phyloP scores from a whole-genome alignment of 2,113 vertebrate species.

The Pholis gunnellus region DNA sequence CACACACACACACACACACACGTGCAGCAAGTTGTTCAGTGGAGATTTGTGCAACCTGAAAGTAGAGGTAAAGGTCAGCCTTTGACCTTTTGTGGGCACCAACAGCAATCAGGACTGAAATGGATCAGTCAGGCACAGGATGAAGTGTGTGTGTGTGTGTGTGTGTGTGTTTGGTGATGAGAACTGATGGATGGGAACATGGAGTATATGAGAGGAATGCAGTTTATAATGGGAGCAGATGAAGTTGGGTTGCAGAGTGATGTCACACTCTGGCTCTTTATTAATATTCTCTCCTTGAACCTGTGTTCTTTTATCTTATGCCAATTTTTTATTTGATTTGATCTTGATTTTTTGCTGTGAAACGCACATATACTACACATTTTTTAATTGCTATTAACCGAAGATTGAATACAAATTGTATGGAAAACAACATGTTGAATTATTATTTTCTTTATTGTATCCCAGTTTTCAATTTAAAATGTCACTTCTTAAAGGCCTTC shows the following conservation, averaged over 20 bases:
- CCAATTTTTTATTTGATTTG: too few species aligned
- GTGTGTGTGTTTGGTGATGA: slow-evolving; percentile 12
- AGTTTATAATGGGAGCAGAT: slow-evolving; percentile 26
- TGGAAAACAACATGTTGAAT: too few species aligned
- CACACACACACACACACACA: not conserved
- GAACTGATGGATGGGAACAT: slow-evolving; percentile 19
- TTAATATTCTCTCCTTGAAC: slow-evolving; percentile 9
- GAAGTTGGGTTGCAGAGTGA: not conserved
- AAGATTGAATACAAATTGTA: too few species aligned
- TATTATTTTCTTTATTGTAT: too few species aligned
- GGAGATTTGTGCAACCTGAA: slow-evolving; percentile 71
- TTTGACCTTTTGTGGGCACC: slow-evolving; percentile 74
- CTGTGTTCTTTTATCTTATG: not conserved
- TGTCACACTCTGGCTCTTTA: slow-evolving; percentile 25
- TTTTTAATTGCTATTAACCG: not conserved
- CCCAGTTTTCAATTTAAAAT: too few species aligned
- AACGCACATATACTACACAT: too few species aligned
- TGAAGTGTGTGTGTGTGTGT: slow-evolving; percentile 4
- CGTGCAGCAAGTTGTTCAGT: slow-evolving; percentile 37
- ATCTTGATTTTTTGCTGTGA: too few species aligned
- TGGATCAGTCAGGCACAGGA: slow-evolving; percentile 62
- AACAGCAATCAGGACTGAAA: slow-evolving; percentile 65
- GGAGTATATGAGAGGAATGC: not conserved
- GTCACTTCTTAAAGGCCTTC: too few species aligned
- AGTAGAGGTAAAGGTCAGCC: slow-evolving; percentile 73